Evolutionary conservation across 2,888 invertebrate genomes (phyloP), one percentile per base, ranked within the genome.

Genomic region (Microchrysa polita): DNA sequence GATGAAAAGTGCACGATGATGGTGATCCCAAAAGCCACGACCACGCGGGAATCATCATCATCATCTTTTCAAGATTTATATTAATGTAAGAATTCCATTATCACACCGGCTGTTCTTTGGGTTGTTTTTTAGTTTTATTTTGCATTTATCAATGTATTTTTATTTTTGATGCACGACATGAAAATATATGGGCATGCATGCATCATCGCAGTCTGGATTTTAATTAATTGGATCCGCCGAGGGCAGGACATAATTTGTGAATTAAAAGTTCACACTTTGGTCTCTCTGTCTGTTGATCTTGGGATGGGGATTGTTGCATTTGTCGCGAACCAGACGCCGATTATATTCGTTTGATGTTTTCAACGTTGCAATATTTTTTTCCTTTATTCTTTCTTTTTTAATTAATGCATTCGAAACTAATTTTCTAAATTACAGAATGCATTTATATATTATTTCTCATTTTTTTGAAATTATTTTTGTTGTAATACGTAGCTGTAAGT

Each of bases 21-120:
- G 7, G 27, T 34, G 27, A 34, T 34, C 27, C 27, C 48, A 48
- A 48, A 20, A 34, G 48, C 40, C 23, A 4, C 34, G n/a, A n/a
- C n/a, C n/a, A n/a, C n/a, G n/a, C 5, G 42, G 18, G n/a, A 65
- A 63, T n/a, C n/a, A n/a, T n/a, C n/a, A 63, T 63, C 40, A 63
- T 48, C 44, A 22, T 65, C 61, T 65, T 65, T 65, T 48, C 27
- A 44, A 65, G 65, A 65, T 48, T 65, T 65, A 65, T 48, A 65
- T 65, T 65, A 65, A 65, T 65, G 65, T 34, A 12, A 12, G 48
- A 48, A 48, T 48, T n/a, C 22, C 18, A 16, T 55, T 55, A n/a
- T 52, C 14, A 52, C 52, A 52, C 52, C n/a, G 16, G 4, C 52
- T 52, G 52, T 52, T 52, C n/a, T n/a, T n/a, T n/a, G n/a, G n/a